Conservation (phyloP, 2,113 vertebrate genomes). For the Coturnix japonica region DNA sequence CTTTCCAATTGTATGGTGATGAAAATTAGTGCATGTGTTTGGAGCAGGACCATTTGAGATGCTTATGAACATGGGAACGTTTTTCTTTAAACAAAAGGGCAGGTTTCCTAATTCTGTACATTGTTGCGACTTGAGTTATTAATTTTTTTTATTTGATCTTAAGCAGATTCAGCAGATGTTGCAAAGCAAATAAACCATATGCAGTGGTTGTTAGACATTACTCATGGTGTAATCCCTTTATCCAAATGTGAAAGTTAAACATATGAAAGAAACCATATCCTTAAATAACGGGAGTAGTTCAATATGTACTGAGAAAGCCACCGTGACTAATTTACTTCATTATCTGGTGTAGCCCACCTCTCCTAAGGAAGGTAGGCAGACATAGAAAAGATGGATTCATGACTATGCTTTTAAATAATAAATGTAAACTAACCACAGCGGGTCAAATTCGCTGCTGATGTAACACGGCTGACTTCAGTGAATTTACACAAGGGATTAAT, state of each 20-base stretch:
- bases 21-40: conserved; percentile 4
- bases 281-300: conserved; percentile 37
- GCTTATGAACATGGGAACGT: not conserved
- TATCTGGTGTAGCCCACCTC: not conserved
- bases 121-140: not conserved
- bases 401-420: not conserved
- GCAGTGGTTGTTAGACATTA: conserved; percentile 50
- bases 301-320: not conserved
- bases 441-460: not conserved
- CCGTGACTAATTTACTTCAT: not conserved
- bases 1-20: conserved; percentile 23
- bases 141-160: conserved; percentile 56
- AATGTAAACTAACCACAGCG: conserved; percentile 9
- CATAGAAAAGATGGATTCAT: not conserved
- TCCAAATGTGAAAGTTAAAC: conserved; percentile 66
- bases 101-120: not conserved
- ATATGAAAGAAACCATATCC: conserved; percentile 63
- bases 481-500: conserved; percentile 35
- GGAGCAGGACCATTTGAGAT: not conserved
- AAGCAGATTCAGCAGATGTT: conserved; percentile 66
- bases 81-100: conserved; percentile 4
- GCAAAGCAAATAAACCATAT: conserved; percentile 65
- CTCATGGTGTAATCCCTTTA: conserved; percentile 69
- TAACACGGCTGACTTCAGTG: not conserved
- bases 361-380: conserved; percentile 7